Conservation (phyloP, 2,113 vertebrate species). For the Anarhynchus alexandrinus region DNA sequence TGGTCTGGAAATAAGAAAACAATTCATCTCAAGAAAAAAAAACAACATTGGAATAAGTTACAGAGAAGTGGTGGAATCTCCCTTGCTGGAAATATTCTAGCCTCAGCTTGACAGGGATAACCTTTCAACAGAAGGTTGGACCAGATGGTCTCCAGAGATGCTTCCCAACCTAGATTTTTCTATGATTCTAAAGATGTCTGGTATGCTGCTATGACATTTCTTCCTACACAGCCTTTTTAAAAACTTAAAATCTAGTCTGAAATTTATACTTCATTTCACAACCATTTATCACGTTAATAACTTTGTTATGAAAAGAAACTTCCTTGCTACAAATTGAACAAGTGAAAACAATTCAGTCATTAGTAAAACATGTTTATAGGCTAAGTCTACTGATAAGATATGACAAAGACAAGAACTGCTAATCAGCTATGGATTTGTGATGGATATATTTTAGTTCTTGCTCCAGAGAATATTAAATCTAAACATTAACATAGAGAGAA, state of each 20-base stretch:
- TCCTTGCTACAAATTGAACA: background rate
- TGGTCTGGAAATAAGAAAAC: background rate
- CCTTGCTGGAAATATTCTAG: background rate
- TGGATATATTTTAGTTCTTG: background rate
- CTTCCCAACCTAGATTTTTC: background rate
- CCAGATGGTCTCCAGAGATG: constrained; percentile 34
- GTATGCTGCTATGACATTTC: background rate
- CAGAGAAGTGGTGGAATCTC: background rate
- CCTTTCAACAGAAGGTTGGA: constrained; percentile 43
- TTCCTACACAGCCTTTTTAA: background rate
- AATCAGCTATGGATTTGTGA: background rate
- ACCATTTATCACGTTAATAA: background rate
- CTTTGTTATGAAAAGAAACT: background rate
- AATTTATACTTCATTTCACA: background rate
- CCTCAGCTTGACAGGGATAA: constrained; percentile 12
- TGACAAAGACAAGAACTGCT: background rate
- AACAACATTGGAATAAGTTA: background rate
- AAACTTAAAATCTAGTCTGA: background rate
- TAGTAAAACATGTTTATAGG: background rate
- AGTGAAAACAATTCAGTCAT: background rate
- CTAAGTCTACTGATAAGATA: background rate
- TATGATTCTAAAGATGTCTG: background rate
- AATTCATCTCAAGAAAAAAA: background rate
- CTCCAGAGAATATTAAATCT: background rate
- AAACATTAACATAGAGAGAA: background rate